Percentiles rank a stretch among this genome's conserved stretches.
Evolutionary conservation across 2,113 vertebrate genomes (phyloP).

Genomic region (Australoheros scitulus): DNA sequence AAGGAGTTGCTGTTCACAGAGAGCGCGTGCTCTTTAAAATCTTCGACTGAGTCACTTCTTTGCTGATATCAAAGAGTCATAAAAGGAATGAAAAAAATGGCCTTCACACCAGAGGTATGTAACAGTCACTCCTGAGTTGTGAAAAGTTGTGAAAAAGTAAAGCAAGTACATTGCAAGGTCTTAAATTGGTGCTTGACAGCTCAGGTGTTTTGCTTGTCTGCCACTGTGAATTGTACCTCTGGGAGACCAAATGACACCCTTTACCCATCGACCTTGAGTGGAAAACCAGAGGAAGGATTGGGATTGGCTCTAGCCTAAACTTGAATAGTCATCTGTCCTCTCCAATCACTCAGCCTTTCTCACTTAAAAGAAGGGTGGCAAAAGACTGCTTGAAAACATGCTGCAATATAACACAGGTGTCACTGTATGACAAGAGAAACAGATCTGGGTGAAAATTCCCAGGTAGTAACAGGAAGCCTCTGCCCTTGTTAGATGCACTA

Average conservation of each 20-base stretch:
- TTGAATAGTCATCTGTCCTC: constrained; percentile 72
- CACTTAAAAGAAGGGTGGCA: constrained; percentile 50
- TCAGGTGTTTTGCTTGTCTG: constrained; percentile 63
- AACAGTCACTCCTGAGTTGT: constrained; percentile 15
- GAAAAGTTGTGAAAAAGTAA: constrained; percentile 36
- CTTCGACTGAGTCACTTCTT: not conserved
- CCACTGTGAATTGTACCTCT: constrained; percentile 59
- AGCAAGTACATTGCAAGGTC: constrained; percentile 40
- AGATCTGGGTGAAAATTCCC: constrained; percentile 15
- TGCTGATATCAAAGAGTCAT: not conserved
- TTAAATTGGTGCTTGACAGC: constrained; percentile 54
- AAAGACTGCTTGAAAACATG: constrained; percentile 24
- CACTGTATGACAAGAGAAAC: constrained; percentile 24
- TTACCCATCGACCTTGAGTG: constrained; percentile 63
- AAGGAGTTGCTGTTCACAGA: not conserved
- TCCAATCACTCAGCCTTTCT: constrained; percentile 63
- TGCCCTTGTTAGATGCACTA: not conserved
- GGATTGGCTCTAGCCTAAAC: constrained; percentile 66
- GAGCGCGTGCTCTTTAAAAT: not conserved
- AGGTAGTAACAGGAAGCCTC: constrained; percentile 8
- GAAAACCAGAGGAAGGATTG: constrained; percentile 39
- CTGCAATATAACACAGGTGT: constrained; percentile 37
- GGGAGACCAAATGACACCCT: constrained; percentile 54
- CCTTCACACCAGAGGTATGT: not conserved
- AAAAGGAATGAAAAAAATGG: not conserved